These are phyloP conservation scores for Eupsilia transversa DNA, from an alignment of 2,888 invertebrate genomes.

Conservation along the genomic window DNA sequence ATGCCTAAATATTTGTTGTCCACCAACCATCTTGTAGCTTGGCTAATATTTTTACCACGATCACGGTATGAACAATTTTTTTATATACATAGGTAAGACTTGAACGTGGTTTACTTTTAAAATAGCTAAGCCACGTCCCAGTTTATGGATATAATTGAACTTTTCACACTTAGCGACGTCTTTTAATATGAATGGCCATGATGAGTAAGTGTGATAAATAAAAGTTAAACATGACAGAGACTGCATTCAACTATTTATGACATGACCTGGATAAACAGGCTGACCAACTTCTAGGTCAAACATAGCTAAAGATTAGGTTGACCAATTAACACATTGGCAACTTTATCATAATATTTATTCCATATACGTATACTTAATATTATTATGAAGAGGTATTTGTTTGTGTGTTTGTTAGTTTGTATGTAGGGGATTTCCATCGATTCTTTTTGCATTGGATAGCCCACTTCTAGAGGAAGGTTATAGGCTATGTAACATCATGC, in stretches of 20 bases:
- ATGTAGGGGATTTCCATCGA: no score
- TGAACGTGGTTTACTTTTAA: neutral
- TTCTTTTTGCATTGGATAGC: no score
- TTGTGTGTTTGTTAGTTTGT: no score
- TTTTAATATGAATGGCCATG: slow-evolving; percentile 5
- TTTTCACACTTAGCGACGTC: slow-evolving; percentile 7
- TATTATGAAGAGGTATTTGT: no score
- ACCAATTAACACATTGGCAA: slow-evolving; percentile 14
- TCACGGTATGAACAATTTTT: no score
- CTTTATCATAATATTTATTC: no score
- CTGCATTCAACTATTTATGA: neutral
- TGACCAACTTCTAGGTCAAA: neutral
- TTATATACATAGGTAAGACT: neutral
- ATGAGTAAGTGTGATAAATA: slow-evolving; percentile 18
- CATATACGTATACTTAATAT: no score
- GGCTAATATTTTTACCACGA: no score
- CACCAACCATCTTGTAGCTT: no score
- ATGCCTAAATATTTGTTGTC: no score
- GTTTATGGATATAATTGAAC: neutral
- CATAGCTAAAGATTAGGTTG: neutral
- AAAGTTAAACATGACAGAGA: neutral
- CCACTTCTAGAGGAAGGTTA: no score
- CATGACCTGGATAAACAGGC: neutral
- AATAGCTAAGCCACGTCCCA: neutral
- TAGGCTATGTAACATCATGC: no score